These are phyloP conservation scores for Brachirus orientalis DNA, from an alignment of 2,113 vertebrate genomes.

Conservation along the genomic window DNA sequence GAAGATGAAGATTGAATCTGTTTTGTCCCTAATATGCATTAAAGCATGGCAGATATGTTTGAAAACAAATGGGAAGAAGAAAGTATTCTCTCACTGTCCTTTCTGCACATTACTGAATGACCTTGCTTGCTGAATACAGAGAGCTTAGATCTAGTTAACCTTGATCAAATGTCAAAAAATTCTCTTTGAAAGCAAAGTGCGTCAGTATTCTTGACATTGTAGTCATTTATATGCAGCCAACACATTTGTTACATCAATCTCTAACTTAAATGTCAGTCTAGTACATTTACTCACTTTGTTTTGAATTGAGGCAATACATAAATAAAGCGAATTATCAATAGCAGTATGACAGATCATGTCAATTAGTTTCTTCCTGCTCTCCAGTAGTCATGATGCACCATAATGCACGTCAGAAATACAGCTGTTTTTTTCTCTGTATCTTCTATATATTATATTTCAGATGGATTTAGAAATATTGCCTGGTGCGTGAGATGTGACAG, in stretches of 20 bases:
- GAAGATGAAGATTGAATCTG: neutral
- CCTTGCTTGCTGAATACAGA: neutral
- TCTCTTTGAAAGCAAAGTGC: slow-evolving; percentile 19
- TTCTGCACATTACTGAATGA: neutral
- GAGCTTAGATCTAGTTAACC: slow-evolving; percentile 10
- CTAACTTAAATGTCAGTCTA: neutral
- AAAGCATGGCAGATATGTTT: neutral
- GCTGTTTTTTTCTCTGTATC: slow-evolving; percentile 14
- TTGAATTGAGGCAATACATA: neutral
- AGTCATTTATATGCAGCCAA: neutral
- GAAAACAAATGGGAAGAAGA: neutral
- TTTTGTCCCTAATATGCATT: neutral
- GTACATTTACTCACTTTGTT: neutral
- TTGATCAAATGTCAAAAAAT: slow-evolving; percentile 15
- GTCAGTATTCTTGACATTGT: neutral
- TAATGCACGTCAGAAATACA: slow-evolving; percentile 14
- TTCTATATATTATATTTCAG: slow-evolving; percentile 43
- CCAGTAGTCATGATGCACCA: neutral
- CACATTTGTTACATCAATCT: neutral
- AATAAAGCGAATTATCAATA: neutral
- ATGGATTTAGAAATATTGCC: slow-evolving; percentile 53
- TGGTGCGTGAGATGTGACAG: slow-evolving; percentile 61
- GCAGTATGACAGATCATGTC: too few species aligned
- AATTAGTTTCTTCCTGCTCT: neutral
- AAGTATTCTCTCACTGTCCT: neutral